A percentile compares a stretch with the other conserved stretches of the same genome.
Evolutionary conservation across 2,113 vertebrate species (phyloP).

Genomic region (Alethe diademata): DNA sequence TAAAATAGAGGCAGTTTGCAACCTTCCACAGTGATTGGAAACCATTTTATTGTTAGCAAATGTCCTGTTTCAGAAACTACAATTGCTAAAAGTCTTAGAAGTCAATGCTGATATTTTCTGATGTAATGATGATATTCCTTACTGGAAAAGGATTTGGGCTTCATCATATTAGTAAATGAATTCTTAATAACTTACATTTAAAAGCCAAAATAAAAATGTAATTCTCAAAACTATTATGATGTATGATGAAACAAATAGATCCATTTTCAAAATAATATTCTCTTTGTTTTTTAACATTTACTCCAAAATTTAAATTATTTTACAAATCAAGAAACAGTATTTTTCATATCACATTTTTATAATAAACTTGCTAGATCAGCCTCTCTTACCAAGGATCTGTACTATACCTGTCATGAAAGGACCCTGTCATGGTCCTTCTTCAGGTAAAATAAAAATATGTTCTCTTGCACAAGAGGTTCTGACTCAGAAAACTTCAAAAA

Average conservation of each 20-base stretch:
- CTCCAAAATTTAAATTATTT: background rate
- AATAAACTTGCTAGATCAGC: background rate
- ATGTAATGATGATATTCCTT: background rate
- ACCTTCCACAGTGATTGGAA: background rate
- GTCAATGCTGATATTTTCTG: background rate
- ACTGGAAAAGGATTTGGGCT: background rate
- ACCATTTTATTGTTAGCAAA: background rate
- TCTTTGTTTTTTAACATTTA: background rate
- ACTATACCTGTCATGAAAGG: background rate
- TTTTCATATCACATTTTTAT: background rate
- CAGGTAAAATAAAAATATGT: background rate
- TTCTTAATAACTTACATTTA: background rate
- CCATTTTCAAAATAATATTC: background rate
- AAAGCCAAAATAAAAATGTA: background rate
- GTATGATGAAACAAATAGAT: background rate
- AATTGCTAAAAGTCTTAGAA: background rate
- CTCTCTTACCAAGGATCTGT: background rate
- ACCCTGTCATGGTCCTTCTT: background rate
- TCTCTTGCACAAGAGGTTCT: background rate
- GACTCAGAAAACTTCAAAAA: background rate
- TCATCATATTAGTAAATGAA: background rate
- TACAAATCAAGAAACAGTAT: background rate
- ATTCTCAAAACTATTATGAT: background rate
- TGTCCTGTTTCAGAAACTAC: background rate
- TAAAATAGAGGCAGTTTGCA: background rate